phyloP scores from a whole-genome alignment of 2,888 invertebrate species.

The Melolontha melolontha region DNA sequence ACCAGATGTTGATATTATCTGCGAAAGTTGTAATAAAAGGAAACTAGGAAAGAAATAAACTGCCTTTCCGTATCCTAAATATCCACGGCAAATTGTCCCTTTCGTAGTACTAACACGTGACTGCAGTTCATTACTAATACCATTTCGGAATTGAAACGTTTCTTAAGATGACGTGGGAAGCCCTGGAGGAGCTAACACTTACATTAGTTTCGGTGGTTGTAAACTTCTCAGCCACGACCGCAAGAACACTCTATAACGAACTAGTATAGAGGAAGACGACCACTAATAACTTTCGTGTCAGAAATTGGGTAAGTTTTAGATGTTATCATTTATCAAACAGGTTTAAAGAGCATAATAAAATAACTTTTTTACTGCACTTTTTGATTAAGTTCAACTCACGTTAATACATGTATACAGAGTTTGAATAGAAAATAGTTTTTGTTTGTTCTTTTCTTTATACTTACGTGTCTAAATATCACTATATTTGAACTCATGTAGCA shows the following conservation, averaged over 20 bases:
- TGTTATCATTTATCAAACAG: conserved; percentile 29
- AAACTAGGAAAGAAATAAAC: too few relatives aligned
- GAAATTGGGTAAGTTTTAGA: conserved; percentile 41
- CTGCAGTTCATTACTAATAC: conserved; percentile 25
- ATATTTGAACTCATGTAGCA: too few relatives aligned
- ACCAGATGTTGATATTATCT: conserved; percentile 4
- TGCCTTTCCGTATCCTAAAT: conserved; percentile 1
- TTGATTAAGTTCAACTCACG: conserved; percentile 11
- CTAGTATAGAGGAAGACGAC: conserved; percentile 18
- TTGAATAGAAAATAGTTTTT: too few relatives aligned
- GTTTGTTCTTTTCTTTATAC: too few relatives aligned
- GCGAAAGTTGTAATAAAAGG: conserved; percentile 1
- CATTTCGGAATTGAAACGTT: conserved; percentile 29
- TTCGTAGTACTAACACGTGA: conserved; percentile 4
- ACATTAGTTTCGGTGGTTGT: conserved; percentile 37
- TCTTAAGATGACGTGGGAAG: conserved; percentile 31
- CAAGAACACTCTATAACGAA: conserved; percentile 42
- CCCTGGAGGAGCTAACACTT: conserved; percentile 7
- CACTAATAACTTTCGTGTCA: conserved; percentile 40
- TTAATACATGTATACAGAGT: too few relatives aligned
- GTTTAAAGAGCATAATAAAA: conserved; percentile 10
- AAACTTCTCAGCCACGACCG: conserved; percentile 39
- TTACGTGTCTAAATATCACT: too few relatives aligned
- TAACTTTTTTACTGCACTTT: neutral
- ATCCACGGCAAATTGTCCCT: conserved; percentile 2